Percentiles rank a stretch among this genome's conserved stretches.
Evolutionary conservation across 2,113 vertebrate species (phyloP).

Genomic region (Amazona vittata): DNA sequence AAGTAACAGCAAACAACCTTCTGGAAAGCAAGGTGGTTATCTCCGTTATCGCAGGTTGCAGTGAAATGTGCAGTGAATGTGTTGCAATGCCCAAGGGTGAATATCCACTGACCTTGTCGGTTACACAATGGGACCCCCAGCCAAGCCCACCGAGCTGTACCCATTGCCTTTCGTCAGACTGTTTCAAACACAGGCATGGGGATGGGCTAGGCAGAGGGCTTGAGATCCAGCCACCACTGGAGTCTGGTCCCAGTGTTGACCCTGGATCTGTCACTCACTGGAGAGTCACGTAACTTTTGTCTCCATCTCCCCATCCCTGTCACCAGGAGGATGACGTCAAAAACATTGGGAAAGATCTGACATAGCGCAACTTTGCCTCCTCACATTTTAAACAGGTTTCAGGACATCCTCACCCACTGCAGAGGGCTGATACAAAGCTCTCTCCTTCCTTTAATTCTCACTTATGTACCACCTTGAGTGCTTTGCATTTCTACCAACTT

Average conservation of each 20-base stretch:
- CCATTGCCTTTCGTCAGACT: neutral
- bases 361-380: neutral
- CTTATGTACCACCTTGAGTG: no score
- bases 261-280: rapidly evolving
- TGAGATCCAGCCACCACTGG: neutral
- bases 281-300: neutral
- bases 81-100: conserved; percentile 19
- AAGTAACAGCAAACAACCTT: conserved; percentile 17
- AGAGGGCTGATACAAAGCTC: neutral
- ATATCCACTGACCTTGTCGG: neutral
- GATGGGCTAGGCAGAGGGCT: neutral
- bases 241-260: neutral
- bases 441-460: neutral
- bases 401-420: neutral
- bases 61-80: neutral
- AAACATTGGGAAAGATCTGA: neutral
- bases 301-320: neutral
- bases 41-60: neutral
- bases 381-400: neutral
- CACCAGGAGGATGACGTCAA: neutral
- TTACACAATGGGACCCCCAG: neutral
- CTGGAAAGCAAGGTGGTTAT: neutral
- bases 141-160: neutral
- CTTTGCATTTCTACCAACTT: neutral
- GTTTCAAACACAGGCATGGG: rapidly evolving